Conservation (phyloP, 2,797 vertebrate species). For the Salmo trutta region DNA sequence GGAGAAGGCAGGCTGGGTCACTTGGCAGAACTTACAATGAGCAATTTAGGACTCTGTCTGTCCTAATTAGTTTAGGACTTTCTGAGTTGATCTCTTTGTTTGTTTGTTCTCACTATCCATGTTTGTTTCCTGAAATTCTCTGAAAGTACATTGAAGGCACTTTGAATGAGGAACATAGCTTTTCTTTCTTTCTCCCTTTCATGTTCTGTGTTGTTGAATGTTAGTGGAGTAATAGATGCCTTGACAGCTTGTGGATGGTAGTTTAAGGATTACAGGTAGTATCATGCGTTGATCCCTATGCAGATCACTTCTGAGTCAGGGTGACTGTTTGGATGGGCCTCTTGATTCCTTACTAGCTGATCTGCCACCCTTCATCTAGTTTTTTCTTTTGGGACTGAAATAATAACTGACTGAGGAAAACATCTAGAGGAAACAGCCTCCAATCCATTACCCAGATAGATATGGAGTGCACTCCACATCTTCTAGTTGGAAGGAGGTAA, state of each 20-base stretch:
- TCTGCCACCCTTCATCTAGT: constrained; percentile 55
- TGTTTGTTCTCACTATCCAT: neutral
- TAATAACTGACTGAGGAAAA: constrained; percentile 19
- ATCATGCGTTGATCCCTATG: constrained; percentile 34
- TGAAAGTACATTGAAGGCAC: neutral
- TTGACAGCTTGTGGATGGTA: constrained; percentile 14
- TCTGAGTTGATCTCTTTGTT: neutral
- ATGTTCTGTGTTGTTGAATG: constrained; percentile 28
- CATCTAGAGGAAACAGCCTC: neutral
- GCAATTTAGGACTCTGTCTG: neutral
- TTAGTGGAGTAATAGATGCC: constrained; percentile 30
- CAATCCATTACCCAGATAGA: neutral
- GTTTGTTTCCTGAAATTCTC: neutral
- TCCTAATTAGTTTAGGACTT: constrained; percentile 21
- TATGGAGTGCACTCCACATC: neutral
- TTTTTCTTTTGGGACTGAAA: constrained; percentile 40
- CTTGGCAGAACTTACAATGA: constrained; percentile 11
- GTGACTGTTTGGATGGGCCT: constrained; percentile 63
- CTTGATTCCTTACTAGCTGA: constrained; percentile 56
- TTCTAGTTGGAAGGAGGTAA: neutral
- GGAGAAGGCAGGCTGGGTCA: constrained; percentile 25
- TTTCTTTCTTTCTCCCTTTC: constrained; percentile 8
- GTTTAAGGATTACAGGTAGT: constrained; percentile 54
- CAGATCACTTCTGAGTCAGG: constrained; percentile 43
- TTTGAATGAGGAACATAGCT: constrained; percentile 25